Evolutionary conservation across 2,113 vertebrate species (phyloP), one percentile per base, ranked within the genome.

Genomic region (Siphamia tubifer): DNA sequence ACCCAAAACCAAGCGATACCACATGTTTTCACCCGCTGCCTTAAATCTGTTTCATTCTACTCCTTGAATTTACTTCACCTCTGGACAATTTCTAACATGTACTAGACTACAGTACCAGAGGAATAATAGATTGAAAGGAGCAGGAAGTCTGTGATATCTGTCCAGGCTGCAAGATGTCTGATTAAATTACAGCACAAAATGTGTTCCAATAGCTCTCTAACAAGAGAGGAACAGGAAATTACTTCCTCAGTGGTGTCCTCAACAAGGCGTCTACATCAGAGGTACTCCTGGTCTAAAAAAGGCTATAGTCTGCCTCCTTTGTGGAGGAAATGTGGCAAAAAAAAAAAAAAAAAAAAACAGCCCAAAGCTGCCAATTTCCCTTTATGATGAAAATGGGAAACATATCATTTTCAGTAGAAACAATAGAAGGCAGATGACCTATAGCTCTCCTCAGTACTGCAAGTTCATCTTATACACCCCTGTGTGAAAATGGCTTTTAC

Each of bases 101-200:
- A 42, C 2, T 23, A 45, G 8, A 38, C 21, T 16, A 23, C 40
- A 13, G 9, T 19, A 43, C 51, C 13, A 35, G 43, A 63, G 44
- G n/a, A 71, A 74, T 76, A 76, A 80, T 72, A 35, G 39, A 63
- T 31, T 57, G 52, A 62, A 79, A 77, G 56, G 31, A 63, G 44
- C 40, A 74, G 36, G 42, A 68, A 51, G 52, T 71, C 63, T 45
- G 35, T 74, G 76, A 58, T 60, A 77, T 80, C 69, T 72, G 38
- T 58, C 61, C 48, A 34, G 52, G 47, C 62, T 67, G 40, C 36
- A 69, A 68, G 78, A 80, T 44, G 30, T 80, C 73, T 47, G 67
- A 75, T 80, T 84, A 69, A 84, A 78, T 84, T 80, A 83, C 69
- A 61, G 47, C 51, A 52, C 53, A 28, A 45, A 83, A 73, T 71